Conservation (phyloP, 2,888 invertebrate species). For the Amiota communis region DNA sequence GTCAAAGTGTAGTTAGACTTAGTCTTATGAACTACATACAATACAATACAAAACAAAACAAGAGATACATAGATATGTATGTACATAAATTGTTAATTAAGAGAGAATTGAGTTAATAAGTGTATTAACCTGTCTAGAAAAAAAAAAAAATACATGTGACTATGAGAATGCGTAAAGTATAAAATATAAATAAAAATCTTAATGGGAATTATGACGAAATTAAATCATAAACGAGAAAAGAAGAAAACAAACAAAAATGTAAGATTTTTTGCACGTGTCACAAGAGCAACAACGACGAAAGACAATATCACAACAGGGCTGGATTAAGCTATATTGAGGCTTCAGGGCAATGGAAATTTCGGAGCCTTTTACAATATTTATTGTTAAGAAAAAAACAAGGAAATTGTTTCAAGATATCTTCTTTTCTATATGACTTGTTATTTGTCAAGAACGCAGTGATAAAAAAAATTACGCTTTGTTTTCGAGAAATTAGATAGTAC, state of each 20-base stretch:
- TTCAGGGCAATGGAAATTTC: too few species aligned
- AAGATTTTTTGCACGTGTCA: conserved; percentile 41
- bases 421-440: too few species aligned
- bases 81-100: conserved; percentile 58
- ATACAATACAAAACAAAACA: too few species aligned
- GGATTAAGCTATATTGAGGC: too few species aligned
- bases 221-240: neutral
- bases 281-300: neutral
- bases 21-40: too few species aligned
- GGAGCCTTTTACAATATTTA: too few species aligned
- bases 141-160: neutral
- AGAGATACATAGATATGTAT: conserved; percentile 21
- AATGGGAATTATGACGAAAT: conserved; percentile 44
- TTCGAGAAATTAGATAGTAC: too few species aligned
- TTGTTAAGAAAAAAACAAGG: too few species aligned
- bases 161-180: neutral
- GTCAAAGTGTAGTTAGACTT: conserved; percentile 4
- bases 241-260: neutral
- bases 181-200: conserved; percentile 35
- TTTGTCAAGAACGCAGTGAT: too few species aligned
- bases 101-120: neutral
- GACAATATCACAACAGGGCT: too few species aligned
- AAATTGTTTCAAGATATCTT: too few species aligned
- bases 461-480: too few species aligned
- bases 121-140: neutral